phyloP scores from a whole-genome alignment of 2,888 invertebrate genomes.

The Cryptocheilus praepositus region DNA sequence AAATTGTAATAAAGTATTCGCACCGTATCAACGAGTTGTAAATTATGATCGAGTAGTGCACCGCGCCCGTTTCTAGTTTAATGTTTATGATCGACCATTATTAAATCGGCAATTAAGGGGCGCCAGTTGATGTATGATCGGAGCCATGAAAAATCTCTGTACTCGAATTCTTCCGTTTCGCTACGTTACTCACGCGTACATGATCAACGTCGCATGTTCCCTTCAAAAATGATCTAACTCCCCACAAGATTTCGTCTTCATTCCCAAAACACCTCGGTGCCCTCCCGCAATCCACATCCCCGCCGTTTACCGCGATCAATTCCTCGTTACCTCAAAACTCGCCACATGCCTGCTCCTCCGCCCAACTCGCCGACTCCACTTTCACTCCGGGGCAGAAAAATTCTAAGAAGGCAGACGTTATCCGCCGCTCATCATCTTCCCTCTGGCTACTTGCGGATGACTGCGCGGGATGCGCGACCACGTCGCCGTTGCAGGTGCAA shows the following conservation, averaged over 20 bases:
- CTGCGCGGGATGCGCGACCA: background rate
- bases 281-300: no score
- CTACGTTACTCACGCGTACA: no score
- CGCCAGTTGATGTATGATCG: slow-evolving; percentile 48
- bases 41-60: slow-evolving; percentile 31
- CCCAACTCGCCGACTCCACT: no score
- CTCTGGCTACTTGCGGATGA: background rate
- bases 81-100: slow-evolving; percentile 40
- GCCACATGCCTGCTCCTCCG: no score
- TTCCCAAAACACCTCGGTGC: no score
- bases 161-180: slow-evolving; percentile 35
- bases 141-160: slow-evolving; percentile 51
- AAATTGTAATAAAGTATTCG: slow-evolving; percentile 30
- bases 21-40: slow-evolving; percentile 37
- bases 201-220: no score
- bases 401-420: no score
- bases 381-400: no score
- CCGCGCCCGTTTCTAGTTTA: slow-evolving; percentile 21
- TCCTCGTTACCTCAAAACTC: no score
- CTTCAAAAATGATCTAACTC: no score
- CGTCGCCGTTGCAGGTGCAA: slow-evolving; percentile 47
- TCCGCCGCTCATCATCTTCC: background rate
- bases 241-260: no score
- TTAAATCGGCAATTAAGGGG: slow-evolving; percentile 53
- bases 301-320: no score